Conservation (phyloP, 2,113 vertebrate species). For the Monopterus albus region DNA sequence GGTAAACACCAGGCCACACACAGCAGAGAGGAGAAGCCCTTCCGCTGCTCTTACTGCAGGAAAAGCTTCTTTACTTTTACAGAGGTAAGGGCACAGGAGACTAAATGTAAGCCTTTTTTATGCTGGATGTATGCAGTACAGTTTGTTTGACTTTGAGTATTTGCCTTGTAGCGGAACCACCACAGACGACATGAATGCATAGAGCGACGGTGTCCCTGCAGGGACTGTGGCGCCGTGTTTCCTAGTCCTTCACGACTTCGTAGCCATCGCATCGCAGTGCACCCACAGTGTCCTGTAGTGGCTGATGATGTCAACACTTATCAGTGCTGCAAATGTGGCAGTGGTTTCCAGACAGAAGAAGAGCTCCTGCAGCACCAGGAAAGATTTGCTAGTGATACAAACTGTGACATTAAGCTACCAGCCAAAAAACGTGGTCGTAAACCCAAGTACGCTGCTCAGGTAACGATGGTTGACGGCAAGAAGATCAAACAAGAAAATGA, state of each 20-base stretch:
- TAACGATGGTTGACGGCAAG: slow-evolving; percentile 17
- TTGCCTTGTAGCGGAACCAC: slow-evolving; percentile 73
- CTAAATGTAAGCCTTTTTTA: background rate
- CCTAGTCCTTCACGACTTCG: slow-evolving; percentile 70
- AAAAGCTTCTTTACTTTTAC: slow-evolving; percentile 77
- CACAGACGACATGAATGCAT: slow-evolving; percentile 79
- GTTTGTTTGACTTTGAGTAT: no score
- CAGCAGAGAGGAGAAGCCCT: slow-evolving; percentile 79
- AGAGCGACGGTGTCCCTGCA: slow-evolving; percentile 73
- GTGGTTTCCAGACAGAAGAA: slow-evolving; percentile 72
- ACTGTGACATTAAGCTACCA: slow-evolving; percentile 32
- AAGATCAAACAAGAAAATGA: slow-evolving; percentile 51
- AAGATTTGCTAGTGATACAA: slow-evolving; percentile 54
- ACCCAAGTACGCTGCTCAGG: slow-evolving; percentile 47
- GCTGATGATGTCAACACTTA: slow-evolving; percentile 63
- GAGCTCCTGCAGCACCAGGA: slow-evolving; percentile 80
- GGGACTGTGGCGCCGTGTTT: slow-evolving; percentile 75
- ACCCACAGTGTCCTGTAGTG: slow-evolving; percentile 45
- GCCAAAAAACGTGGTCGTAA: slow-evolving; percentile 63
- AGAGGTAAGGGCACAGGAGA: slow-evolving; percentile 68
- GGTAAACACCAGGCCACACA: slow-evolving; percentile 78
- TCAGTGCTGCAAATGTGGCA: slow-evolving; percentile 77
- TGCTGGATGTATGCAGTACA: background rate
- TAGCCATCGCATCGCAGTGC: slow-evolving; percentile 71
- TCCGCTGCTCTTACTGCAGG: slow-evolving; percentile 76